Evolutionary conservation across 2,113 vertebrate genomes (phyloP), one percentile per base, ranked within the genome.

Genomic region (Urocitellus parryii): DNA sequence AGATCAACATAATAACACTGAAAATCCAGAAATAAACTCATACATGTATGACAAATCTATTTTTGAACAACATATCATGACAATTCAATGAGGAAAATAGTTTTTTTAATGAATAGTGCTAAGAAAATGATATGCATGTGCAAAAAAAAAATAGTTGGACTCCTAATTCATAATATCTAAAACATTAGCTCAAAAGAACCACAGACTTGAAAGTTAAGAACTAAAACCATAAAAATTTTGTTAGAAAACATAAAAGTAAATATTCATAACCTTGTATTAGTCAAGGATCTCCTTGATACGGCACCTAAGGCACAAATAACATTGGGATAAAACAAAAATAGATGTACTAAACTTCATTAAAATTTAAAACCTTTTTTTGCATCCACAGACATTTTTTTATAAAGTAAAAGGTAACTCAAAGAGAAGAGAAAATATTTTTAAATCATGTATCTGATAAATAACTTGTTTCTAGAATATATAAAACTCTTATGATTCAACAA

Each of bases 371-470:
- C 22, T 51, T 24, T 79, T 42, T 58, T n/a, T 87, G 29, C 65
- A 72, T 95, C 53, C 4, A 78, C 76, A 9, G 37, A 61, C 0
- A 86, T 20, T 37, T 20, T 20, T 61, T 80, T 86, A 86, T 74
- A 79, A 91, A 86, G 27, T 45, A 65, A 89, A 93, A 78, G 32
- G n/a, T 2, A 84, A n/a, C 5, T 32, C 53, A 65, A 25, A 70
- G 45, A 94, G 90, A 37, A 42, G 4, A 88, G n/a, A 65, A 95
- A 96, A 93, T 42, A 51, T 42, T 78, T 73, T 1, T 65, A 87
- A 96, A 70, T 68, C 25, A 39, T 45, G 16, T 53, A 63, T 65
- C 70, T 70, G 32, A 48, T n/a, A 70, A 87, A 13, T 2, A 2
- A 76, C 22, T 82, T 87, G 42, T 72, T 84, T 86, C 13, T 53